Conservation (phyloP, 2,113 vertebrate genomes). For the Apaloderma vittatum region DNA sequence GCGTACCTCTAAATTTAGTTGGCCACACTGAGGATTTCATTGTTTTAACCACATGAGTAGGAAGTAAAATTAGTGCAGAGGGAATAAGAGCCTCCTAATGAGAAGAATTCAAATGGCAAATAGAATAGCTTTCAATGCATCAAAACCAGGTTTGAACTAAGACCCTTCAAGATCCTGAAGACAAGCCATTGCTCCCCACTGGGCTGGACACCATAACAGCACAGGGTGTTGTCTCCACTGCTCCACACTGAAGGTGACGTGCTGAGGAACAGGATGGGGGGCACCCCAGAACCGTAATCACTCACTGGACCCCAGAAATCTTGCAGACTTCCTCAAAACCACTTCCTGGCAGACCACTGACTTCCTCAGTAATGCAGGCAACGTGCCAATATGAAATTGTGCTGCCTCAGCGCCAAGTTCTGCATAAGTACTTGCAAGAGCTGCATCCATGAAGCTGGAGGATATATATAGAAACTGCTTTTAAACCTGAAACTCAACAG, state of each 20-base stretch:
- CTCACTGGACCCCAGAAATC: background rate
- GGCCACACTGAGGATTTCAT: background rate
- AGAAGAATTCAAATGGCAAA: background rate
- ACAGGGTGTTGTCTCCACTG: background rate
- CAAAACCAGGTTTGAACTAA: background rate
- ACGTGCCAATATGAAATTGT: background rate
- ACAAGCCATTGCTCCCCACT: background rate
- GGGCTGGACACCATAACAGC: background rate
- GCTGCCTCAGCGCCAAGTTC: background rate
- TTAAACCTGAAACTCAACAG: background rate
- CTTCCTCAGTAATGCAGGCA: background rate
- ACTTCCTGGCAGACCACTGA: background rate
- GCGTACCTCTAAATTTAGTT: background rate
- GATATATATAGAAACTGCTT: background rate
- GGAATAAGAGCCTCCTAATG: background rate
- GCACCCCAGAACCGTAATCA: background rate
- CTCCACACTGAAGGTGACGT: background rate
- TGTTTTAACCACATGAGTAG: background rate
- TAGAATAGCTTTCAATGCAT: background rate
- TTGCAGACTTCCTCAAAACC: background rate
- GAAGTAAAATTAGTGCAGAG: background rate
- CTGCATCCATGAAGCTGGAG: background rate
- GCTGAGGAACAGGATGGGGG: rapidly evolving
- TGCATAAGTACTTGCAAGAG: background rate
- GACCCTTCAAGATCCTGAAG: rapidly evolving